Evolutionary conservation across 1,140 invertebrate genomes (phyloP).

Genomic region (Tigriopus japonicus): DNA sequence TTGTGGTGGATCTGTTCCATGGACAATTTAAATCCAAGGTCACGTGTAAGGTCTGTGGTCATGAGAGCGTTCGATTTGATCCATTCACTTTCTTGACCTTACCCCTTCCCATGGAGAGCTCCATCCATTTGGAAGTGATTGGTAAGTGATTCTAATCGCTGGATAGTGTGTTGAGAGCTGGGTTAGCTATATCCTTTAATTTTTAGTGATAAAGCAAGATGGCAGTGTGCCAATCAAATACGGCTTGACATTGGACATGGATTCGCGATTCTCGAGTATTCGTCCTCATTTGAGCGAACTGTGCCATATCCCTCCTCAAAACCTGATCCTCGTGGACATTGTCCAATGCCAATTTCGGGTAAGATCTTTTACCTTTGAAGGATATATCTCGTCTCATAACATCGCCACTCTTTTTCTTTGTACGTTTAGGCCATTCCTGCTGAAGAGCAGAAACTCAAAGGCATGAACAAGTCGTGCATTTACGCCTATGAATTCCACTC

Average conservation of each 20-base stretch:
- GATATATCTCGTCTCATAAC: background rate
- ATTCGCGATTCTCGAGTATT: conserved; percentile 49
- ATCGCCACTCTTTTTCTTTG: background rate
- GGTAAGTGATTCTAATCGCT: no score
- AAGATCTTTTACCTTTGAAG: conserved; percentile 20
- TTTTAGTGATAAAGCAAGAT: conserved; percentile 27
- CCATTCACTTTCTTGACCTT: conserved; percentile 69
- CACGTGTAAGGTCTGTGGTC: conserved; percentile 52
- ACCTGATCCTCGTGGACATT: conserved; percentile 15
- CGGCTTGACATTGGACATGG: conserved; percentile 53
- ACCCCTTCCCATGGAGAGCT: conserved; percentile 60
- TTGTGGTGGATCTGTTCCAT: conserved; percentile 74
- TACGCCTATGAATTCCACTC: conserved; percentile 31
- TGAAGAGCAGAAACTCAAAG: conserved; percentile 32
- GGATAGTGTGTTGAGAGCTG: no score
- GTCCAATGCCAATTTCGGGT: conserved; percentile 14
- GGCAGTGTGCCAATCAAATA: conserved; percentile 60
- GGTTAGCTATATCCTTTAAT: no score
- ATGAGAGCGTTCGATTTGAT: conserved; percentile 65
- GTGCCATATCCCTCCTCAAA: conserved; percentile 31
- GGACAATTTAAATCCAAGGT: conserved; percentile 71
- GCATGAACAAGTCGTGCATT: conserved; percentile 27
- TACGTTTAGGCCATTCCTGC: conserved; percentile 27
- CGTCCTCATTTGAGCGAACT: conserved; percentile 45
- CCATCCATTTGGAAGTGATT: conserved; percentile 47